Evolutionary conservation across 1,140 invertebrate genomes (phyloP).

Genomic region (Mycetomoellerius zeteki): DNA sequence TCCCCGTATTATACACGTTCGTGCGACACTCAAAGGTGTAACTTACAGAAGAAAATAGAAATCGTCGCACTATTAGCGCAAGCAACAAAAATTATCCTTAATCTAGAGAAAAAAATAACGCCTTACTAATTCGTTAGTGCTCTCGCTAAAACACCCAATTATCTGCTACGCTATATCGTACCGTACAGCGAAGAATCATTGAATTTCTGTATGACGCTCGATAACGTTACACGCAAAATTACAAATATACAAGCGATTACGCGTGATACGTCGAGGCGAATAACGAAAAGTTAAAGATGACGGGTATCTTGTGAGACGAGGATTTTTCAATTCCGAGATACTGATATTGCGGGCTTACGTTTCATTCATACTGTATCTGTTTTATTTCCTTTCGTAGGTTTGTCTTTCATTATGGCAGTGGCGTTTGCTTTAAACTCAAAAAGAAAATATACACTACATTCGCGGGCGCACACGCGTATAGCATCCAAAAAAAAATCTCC

Average conservation of each 20-base stretch:
- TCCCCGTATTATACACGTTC: neutral
- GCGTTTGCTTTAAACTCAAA: slow-evolving; percentile 57
- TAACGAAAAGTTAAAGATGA: slow-evolving; percentile 1
- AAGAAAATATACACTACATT: slow-evolving; percentile 40
- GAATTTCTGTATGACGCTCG: neutral
- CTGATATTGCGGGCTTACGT: slow-evolving; percentile 12
- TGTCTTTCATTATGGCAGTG: slow-evolving; percentile 47
- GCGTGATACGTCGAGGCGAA: slow-evolving; percentile 12
- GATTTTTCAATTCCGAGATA: slow-evolving; percentile 27
- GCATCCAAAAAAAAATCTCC: slow-evolving; percentile 8
- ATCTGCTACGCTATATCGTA: neutral
- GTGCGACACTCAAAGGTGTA: neutral
- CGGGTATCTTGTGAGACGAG: neutral
- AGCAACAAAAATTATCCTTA: slow-evolving; percentile 9
- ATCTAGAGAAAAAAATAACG: slow-evolving; percentile 17
- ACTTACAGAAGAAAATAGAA: slow-evolving; percentile 14
- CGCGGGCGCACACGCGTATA: neutral
- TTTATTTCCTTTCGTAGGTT: neutral
- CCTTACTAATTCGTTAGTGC: slow-evolving; percentile 15
- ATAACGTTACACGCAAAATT: slow-evolving; percentile 1
- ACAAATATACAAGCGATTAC: slow-evolving; percentile 38
- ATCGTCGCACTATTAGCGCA: neutral
- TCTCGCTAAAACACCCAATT: slow-evolving; percentile 26
- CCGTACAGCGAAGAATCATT: neutral
- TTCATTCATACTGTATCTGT: slow-evolving; percentile 15